Evolutionary conservation across 2,888 invertebrate genomes (phyloP), one percentile per base, ranked within the genome.

Genomic region (Acronicta aceris): DNA sequence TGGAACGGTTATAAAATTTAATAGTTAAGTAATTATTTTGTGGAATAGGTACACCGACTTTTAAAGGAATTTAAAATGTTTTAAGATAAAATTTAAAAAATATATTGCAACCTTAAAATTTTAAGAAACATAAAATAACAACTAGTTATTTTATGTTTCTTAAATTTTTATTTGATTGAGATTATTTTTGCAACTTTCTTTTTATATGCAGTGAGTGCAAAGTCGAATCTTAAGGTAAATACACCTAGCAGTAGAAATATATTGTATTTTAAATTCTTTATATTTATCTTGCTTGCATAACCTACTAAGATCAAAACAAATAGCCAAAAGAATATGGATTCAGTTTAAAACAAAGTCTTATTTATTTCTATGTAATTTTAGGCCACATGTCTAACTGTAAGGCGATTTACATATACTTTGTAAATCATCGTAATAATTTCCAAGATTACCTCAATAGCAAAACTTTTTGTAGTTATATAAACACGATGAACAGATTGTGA

Each of bases 1-100:
- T 51, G 55, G 63, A 50, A n/a, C 15, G 38, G 53, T 52, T 54
- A 49, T 71, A 56, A 59, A 59, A 62, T 62, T 62, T 57, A 51
- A 65, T 55, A 41, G 21, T 17, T 41, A 4, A 5, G 40, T 16
- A 36, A 45, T 53, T 25, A 45, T 25, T 48, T 52, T 52, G 51
- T 41, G 16, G 54, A 42, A 40, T 9, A 30, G 2, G 7, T n/a
- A n/a, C n/a, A n/a, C 27, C 5, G 27, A 27, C 7, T 5, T 27
- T 27, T 27, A 27, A 27, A 27, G 27, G 5, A 27, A 27, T 7
- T 27, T 21, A 2, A 21, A 21, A 21, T 21, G 21, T 21, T 21
- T 21, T 3, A 21, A 3, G 2, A 21, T 21, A 2, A 21, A 21
- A 21, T 21, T 21, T n/a, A n/a, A 21, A 21, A 21, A 21, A 21